These are phyloP conservation scores for Rhinopomastus cyanomelas DNA, from an alignment of 2,113 vertebrate species.

Conservation along the genomic window DNA sequence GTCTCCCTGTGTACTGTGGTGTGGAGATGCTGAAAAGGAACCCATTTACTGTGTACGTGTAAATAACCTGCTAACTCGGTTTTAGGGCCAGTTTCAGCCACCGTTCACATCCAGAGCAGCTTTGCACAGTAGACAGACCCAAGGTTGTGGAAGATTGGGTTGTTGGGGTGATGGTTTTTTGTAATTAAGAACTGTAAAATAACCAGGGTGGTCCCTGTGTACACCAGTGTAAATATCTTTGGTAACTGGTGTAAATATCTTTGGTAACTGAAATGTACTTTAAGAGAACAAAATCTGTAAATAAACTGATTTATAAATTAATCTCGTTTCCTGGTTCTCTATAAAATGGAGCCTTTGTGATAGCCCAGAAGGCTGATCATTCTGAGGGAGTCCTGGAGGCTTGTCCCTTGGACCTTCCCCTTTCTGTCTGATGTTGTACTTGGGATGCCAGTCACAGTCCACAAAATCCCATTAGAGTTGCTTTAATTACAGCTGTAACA, in stretches of 20 bases:
- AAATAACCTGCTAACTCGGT: constrained; percentile 78
- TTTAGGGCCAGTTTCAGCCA: constrained; percentile 70
- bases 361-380: constrained; percentile 11
- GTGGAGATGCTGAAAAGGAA: constrained; percentile 76
- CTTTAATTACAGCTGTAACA: constrained; percentile 24
- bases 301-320: constrained; percentile 93
- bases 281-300: constrained; percentile 89
- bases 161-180: not conserved
- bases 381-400: constrained; percentile 5
- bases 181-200: constrained; percentile 85
- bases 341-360: not conserved
- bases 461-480: constrained; percentile 51
- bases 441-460: constrained; percentile 40
- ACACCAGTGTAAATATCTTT: constrained; percentile 93
- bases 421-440: constrained; percentile 26
- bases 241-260: constrained; percentile 93
- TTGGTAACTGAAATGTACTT: constrained; percentile 91
- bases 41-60: constrained; percentile 83
- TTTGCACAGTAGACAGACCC: constrained; percentile 69
- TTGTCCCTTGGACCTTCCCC: not conserved
- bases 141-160: constrained; percentile 55
- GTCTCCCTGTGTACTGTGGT: constrained; percentile 71
- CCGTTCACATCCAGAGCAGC: constrained; percentile 69
- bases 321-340: constrained; percentile 32
- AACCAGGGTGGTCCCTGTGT: constrained; percentile 82